phyloP scores from a whole-genome alignment of 2,797 vertebrate genomes.

The Sebastes itinus region DNA sequence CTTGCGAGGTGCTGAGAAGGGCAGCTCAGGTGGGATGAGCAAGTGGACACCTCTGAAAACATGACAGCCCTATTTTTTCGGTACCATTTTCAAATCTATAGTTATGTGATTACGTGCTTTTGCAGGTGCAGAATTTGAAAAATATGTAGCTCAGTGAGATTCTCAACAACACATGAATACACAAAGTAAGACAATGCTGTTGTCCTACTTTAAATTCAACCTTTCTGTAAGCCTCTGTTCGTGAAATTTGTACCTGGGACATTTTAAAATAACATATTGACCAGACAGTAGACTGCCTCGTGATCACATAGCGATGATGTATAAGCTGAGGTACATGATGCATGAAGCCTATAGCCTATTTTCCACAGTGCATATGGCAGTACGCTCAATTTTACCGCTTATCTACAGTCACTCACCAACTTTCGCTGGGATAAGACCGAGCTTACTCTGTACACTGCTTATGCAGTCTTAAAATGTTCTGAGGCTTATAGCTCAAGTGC shows the following conservation, averaged over 20 bases:
- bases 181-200: neutral
- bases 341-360: conserved; percentile 58
- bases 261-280: conserved; percentile 44
- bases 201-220: neutral
- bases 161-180: neutral
- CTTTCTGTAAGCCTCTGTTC: conserved; percentile 6
- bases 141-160: neutral
- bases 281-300: conserved; percentile 23
- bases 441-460: conserved; percentile 40
- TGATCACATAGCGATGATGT: conserved; percentile 45
- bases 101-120: neutral
- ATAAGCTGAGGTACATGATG: conserved; percentile 46
- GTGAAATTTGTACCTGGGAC: conserved; percentile 21
- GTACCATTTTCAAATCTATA: neutral
- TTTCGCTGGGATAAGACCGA: conserved; percentile 42
- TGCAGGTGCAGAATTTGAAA: neutral
- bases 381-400: conserved; percentile 55
- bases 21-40: conserved; percentile 17
- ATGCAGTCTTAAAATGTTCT: conserved; percentile 40
- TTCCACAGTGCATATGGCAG: conserved; percentile 42
- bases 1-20: conserved; percentile 29
- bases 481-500: conserved; percentile 42
- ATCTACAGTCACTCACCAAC: conserved; percentile 51
- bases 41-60: conserved; percentile 12
- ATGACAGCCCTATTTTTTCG: neutral